These are phyloP conservation scores for Andrena cerasifolii DNA, from an alignment of 1,140 invertebrate genomes.

Conservation along the genomic window DNA sequence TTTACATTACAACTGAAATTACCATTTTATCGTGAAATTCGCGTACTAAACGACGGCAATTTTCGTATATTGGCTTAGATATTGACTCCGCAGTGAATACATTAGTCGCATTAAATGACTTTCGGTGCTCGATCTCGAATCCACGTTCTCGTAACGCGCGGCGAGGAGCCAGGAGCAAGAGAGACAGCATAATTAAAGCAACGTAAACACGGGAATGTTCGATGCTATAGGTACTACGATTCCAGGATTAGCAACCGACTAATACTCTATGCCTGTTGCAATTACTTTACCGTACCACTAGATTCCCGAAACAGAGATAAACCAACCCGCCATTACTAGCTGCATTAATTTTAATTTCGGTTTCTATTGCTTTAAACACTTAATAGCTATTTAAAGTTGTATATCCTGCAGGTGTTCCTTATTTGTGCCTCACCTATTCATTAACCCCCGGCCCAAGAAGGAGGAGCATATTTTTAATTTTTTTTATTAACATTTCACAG, in stretches of 20 bases:
- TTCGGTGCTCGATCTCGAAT: not conserved
- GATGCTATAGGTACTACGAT: conserved; percentile 7
- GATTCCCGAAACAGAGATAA: not conserved
- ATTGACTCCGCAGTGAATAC: not conserved
- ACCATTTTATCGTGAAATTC: too few species aligned
- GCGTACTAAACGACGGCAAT: not conserved
- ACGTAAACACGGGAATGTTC: conserved; percentile 9
- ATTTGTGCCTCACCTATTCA: too few species aligned
- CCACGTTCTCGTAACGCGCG: not conserved
- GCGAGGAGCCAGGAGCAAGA: not conserved
- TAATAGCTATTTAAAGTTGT: too few species aligned
- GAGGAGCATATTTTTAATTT: too few species aligned
- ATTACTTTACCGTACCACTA: conserved; percentile 8
- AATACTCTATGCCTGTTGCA: not conserved
- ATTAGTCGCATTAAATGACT: not conserved
- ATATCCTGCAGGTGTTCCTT: too few species aligned
- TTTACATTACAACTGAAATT: not conserved
- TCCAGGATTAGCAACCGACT: not conserved
- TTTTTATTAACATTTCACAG: too few species aligned
- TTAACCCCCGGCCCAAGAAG: too few species aligned
- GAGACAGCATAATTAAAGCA: conserved; percentile 1
- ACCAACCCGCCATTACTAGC: not conserved
- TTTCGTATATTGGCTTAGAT: not conserved
- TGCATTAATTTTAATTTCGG: not conserved
- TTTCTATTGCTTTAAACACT: not conserved